Base-by-base conservation (phyloP, 2,113 vertebrate genomes). In the Pungitius pungitius region DNA sequence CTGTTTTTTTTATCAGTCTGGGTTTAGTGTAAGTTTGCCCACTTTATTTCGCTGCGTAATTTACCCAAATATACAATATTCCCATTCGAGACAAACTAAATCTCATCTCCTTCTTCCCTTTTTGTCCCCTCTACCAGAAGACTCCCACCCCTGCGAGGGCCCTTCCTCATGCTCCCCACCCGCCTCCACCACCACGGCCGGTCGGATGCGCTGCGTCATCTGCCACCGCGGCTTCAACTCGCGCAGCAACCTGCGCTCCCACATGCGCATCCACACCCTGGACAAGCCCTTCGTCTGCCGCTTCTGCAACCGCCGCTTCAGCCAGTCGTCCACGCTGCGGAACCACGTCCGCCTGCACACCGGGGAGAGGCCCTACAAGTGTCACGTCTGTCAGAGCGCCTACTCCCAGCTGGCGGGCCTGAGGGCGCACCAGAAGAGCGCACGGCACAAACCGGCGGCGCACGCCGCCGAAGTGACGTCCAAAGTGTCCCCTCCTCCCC, bases 251-350 rank as follows among this genome's bases (percentile, higher is more conserved):
- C 92, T 99, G 88, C 98, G 97, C 90, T 99, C 98, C 5, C 98
- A 99, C 95, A 99, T 99, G 98, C 96, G 98, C 88, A 99, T 99
- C 91, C 98, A 99, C 95, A 99, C 98, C 0, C 93, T 98, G 94
- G 98, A 99, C 95, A 99, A 99, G 86, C 97, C 98, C 35, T 99
- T 99, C 67, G 95, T 96, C 49, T 99, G 97, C 88, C 97, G 96
- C 89, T 99, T 99, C 94, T 99, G 98, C 94, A 98, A 96, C 89
- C 96, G 98, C 39, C 97, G 98, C 91, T 99, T 99, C 95, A 99
- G 97, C 91, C 97, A 99, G 95, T 99, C 97, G 52, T 99, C 98
- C 87, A 99, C 97, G 11, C 94, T 99, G 54, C 96, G 97, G 26
- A 99, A 98, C 93, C 98, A 99, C 79, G 96, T 98, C 56, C 97